Percentiles rank a stretch among this genome's conserved stretches.
Conservation (phyloP, 2,888 invertebrate species). For the Calliphora vomitoria region DNA sequence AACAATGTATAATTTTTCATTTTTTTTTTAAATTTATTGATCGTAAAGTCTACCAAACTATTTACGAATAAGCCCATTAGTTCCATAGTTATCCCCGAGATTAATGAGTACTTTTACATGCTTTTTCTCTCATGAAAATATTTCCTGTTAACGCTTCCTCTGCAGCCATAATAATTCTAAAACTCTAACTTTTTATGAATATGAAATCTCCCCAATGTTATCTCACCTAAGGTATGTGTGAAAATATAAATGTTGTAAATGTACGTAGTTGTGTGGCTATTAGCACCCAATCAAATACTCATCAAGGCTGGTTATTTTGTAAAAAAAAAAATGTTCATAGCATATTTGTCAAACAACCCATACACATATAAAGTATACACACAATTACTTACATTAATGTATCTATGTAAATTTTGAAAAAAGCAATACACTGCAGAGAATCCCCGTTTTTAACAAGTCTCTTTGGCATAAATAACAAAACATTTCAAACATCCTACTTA, state of each 20-base stretch:
- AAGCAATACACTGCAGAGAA: not conserved
- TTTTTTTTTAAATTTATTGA: too few relatives aligned
- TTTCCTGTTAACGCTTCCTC: too few relatives aligned
- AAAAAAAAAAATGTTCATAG: conserved; percentile 12
- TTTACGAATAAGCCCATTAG: too few relatives aligned
- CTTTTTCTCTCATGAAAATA: too few relatives aligned
- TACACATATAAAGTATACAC: not conserved
- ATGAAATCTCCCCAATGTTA: not conserved
- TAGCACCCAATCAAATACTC: conserved; percentile 47
- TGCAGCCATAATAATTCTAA: too few relatives aligned
- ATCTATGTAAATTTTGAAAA: not conserved
- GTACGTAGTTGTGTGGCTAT: conserved; percentile 14
- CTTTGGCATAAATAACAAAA: conserved; percentile 34
- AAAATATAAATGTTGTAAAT: not conserved
- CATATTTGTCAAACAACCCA: conserved; percentile 17
- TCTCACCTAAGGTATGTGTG: not conserved
- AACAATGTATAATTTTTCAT: too few relatives aligned
- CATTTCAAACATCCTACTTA: conserved; percentile 25
- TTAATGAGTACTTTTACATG: too few relatives aligned
- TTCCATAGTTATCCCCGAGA: too few relatives aligned
- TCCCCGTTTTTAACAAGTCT: conserved; percentile 13
- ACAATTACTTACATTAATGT: not conserved
- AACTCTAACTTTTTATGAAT: not conserved
- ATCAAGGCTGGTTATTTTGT: conserved; percentile 33
- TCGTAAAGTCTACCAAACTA: too few relatives aligned